Evolutionary conservation across 1,140 invertebrate species (phyloP).

Genomic region (Monomorium pharaonis): DNA sequence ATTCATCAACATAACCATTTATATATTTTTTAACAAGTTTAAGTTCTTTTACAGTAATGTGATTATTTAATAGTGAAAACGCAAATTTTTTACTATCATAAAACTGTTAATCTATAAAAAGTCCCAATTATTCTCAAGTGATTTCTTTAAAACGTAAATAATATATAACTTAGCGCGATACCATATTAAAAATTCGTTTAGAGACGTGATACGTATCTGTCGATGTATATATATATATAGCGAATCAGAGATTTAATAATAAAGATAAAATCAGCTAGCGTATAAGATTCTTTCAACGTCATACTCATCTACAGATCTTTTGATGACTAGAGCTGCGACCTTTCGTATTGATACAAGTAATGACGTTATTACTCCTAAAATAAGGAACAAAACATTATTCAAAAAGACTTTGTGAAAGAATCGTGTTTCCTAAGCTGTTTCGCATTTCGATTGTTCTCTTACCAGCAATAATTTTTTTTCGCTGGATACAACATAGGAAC

Average conservation of each 20-base stretch:
- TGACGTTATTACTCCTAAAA: not conserved
- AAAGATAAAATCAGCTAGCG: not conserved
- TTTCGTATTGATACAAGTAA: constrained; percentile 40
- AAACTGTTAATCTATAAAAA: not conserved
- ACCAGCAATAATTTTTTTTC: not conserved
- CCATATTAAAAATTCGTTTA: not conserved
- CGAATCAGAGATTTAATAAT: not conserved
- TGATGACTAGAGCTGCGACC: constrained; percentile 78
- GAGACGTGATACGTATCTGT: not conserved
- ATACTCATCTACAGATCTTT: constrained; percentile 16
- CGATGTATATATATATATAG: too few species aligned
- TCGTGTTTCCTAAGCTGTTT: not conserved
- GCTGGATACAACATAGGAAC: constrained; percentile 78
- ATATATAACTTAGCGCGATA: not conserved
- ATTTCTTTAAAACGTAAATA: constrained; percentile 3
- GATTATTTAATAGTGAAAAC: constrained; percentile 2
- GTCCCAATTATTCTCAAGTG: not conserved
- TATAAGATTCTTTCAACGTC: not conserved
- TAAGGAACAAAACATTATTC: not conserved
- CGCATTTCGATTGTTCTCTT: not conserved
- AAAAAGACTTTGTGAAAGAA: not conserved
- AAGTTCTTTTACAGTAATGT: not conserved
- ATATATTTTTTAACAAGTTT: not conserved
- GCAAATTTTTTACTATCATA: not conserved
- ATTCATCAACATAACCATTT: not conserved